phyloP scores from a whole-genome alignment of 2,888 invertebrate species.

The Leptinotarsa haldemani region DNA sequence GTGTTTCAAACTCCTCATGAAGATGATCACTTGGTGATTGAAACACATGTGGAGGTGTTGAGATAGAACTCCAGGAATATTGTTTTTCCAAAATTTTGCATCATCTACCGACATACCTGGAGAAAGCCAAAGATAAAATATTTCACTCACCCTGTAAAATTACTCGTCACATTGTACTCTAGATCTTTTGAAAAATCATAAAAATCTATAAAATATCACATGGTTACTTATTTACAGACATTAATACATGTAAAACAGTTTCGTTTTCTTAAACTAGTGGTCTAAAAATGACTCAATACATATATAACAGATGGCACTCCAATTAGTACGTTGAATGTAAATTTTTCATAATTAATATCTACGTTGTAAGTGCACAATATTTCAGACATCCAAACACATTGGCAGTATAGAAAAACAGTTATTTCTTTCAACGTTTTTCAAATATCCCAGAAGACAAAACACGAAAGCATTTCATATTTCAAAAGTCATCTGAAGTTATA shows the following conservation, averaged over 20 bases:
- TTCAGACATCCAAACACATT: neutral
- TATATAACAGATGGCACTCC: neutral
- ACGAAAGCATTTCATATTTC: too few species aligned
- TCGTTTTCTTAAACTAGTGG: neutral
- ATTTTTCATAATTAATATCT: neutral
- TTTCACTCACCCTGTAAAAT: neutral
- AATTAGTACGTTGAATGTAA: neutral
- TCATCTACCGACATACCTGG: too few species aligned
- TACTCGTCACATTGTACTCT: conserved; percentile 11
- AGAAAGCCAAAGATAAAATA: too few species aligned
- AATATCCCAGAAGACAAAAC: too few species aligned
- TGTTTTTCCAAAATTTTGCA: too few species aligned
- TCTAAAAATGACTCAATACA: neutral
- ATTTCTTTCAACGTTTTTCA: too few species aligned
- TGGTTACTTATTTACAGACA: conserved; percentile 2
- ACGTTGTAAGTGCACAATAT: neutral
- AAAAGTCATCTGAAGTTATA: too few species aligned
- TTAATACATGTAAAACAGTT: neutral
- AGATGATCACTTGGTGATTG: too few species aligned
- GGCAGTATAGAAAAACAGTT: too few species aligned
- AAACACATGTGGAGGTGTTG: too few species aligned
- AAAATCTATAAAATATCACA: conserved; percentile 16
- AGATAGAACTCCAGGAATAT: too few species aligned
- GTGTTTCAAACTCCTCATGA: too few species aligned
- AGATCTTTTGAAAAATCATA: neutral